A percentile compares a stretch with the other conserved stretches of the same genome.
These are phyloP conservation scores for Drosophila pruinosa DNA, from an alignment of 1,140 invertebrate genomes.

Conservation along the genomic window DNA sequence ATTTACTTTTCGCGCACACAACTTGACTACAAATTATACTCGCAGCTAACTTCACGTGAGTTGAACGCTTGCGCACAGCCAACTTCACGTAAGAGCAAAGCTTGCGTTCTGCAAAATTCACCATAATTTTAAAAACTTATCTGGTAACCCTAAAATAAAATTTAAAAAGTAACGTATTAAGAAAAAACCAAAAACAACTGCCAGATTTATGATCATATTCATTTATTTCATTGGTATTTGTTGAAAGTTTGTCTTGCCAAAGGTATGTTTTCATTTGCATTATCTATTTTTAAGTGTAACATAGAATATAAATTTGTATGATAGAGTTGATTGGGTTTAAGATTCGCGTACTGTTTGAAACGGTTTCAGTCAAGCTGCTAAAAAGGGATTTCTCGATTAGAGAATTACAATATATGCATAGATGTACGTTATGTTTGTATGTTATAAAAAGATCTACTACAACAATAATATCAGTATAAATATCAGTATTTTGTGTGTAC, in stretches of 20 bases:
- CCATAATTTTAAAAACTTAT: neutral
- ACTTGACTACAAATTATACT: no score
- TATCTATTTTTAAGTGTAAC: constrained; percentile 70
- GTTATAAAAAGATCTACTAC: constrained; percentile 76
- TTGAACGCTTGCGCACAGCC: neutral
- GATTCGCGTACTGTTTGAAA: constrained; percentile 39
- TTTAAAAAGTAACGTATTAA: neutral
- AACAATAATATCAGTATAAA: constrained; percentile 70
- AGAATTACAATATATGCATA: constrained; percentile 21
- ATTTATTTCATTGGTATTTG: constrained; percentile 61
- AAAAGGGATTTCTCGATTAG: constrained; percentile 40
- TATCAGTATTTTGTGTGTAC: constrained; percentile 56
- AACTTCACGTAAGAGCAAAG: neutral
- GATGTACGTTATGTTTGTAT: constrained; percentile 22
- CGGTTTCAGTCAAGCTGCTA: constrained; percentile 57
- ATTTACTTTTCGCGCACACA: neutral
- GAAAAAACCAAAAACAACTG: neutral
- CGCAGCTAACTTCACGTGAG: constrained; percentile 13
- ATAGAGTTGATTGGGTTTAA: constrained; percentile 56
- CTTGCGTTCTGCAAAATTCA: neutral
- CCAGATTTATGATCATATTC: constrained; percentile 37
- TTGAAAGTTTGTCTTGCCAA: constrained; percentile 53
- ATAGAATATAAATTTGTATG: constrained; percentile 74
- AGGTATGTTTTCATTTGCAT: constrained; percentile 28
- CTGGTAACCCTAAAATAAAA: constrained; percentile 5